A percentile compares a stretch with the other conserved stretches of the same genome.
These are phyloP conservation scores for Trigoniulus corallinus DNA, from an alignment of 1,140 invertebrate genomes.

Conservation along the genomic window DNA sequence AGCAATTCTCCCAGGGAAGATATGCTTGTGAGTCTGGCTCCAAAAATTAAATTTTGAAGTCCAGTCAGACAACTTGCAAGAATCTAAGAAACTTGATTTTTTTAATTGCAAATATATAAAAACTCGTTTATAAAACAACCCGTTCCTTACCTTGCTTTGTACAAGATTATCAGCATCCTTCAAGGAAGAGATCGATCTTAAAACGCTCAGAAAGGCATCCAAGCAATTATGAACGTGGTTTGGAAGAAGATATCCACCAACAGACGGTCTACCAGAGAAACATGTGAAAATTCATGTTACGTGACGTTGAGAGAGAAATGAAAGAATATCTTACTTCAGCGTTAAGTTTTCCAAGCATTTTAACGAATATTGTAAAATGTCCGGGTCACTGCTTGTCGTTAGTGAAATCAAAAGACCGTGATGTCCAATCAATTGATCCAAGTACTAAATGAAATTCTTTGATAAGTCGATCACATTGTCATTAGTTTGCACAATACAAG, in stretches of 20 bases:
- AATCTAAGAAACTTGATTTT: constrained; percentile 16
- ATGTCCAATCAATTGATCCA: constrained; percentile 20
- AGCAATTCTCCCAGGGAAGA: constrained; percentile 20
- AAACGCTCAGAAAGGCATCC: too few relatives aligned
- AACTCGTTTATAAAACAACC: too few relatives aligned
- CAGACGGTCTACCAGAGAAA: too few relatives aligned
- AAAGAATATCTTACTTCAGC: constrained; percentile 14
- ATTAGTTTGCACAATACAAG: constrained; percentile 10
- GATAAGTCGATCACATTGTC: too few relatives aligned
- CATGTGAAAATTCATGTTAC: too few relatives aligned
- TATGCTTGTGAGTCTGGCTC: constrained; percentile 17
- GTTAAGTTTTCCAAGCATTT: constrained; percentile 22
- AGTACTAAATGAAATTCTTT: too few relatives aligned
- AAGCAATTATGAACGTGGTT: too few relatives aligned
- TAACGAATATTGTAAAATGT: constrained; percentile 16
- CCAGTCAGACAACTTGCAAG: constrained; percentile 19
- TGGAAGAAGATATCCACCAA: too few relatives aligned
- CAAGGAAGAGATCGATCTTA: too few relatives aligned
- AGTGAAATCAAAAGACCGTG: constrained; percentile 18
- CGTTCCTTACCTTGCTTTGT: too few relatives aligned
- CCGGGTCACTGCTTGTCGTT: constrained; percentile 11
- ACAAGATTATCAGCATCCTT: too few relatives aligned
- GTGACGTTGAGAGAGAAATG: too few relatives aligned
- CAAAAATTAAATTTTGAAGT: constrained; percentile 21
- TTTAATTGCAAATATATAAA: background rate